Evolutionary conservation across 1,140 invertebrate genomes (phyloP), one percentile per base, ranked within the genome.

Genomic region (Lordiphosa clarofinis): DNA sequence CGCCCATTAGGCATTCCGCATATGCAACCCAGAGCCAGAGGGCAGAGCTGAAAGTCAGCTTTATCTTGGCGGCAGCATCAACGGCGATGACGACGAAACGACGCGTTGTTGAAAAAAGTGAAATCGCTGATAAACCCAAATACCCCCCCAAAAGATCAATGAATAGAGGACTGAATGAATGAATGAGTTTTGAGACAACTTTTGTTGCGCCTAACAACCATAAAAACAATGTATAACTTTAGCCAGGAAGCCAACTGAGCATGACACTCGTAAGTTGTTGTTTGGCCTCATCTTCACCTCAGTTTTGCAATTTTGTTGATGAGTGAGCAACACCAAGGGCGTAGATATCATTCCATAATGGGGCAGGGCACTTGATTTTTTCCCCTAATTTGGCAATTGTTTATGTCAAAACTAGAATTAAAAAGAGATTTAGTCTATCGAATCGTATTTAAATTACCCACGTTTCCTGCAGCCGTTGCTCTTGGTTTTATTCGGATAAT

Each of bases 101-200:
- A n/a, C n/a, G n/a, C n/a, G n/a, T n/a, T n/a, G n/a, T n/a, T 40
- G 31, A 40, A 7, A 68, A 81, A 81, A 81, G 76, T 82, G 76
- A 81, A 81, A 81, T 81, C 78, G 67, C 76, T 82, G 78, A 81
- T 81, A 82, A 76, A 68, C 71, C 56, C 36, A 50, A 56, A 69
- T 69, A 42, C 48, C 57, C 35, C 35, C 39, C 10, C n/a, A n/a
- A 31, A 43, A 37, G 21, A 37, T 62, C 44, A 40, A 48, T 58
- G 60, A 46, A 50, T 43, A 48, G 35, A 10, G 40, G 40, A 10
- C 15, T 50, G 58, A 52, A 53, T 63, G 38, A 68, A 54, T 74
- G 59, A 61, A 53, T 50, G 56, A 36, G 48, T 35, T 40, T 43
- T 8, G 12, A 53, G n/a, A 44, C 42, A 24, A 52, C 43, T 53